Conservation (phyloP, 2,797 vertebrate genomes). For the Orientallactaga sibirica region DNA sequence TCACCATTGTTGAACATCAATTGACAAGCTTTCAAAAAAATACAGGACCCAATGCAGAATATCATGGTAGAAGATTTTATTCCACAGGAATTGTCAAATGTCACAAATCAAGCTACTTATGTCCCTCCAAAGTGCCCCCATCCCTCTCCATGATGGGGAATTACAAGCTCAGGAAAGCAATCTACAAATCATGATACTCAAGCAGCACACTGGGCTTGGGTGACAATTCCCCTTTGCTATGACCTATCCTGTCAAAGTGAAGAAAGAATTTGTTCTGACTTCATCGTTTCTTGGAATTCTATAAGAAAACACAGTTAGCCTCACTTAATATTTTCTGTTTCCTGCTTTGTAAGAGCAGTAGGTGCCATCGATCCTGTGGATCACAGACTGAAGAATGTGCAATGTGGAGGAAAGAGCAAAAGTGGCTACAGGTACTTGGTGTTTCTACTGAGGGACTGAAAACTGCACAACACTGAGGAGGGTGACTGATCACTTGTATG, state of each 20-base stretch:
- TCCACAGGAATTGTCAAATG: not conserved
- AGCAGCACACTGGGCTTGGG: not conserved
- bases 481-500: not conserved
- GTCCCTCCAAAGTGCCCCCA: fast-evolving
- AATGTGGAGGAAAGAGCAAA: not conserved
- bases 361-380: not conserved
- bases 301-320: not conserved
- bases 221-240: not conserved
- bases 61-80: not conserved
- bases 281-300: not conserved
- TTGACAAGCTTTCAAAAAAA: slow-evolving; percentile 4
- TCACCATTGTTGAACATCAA: not conserved
- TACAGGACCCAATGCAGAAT: too few relatives aligned
- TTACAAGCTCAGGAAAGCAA: not conserved
- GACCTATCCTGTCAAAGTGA: not conserved
- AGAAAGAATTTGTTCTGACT: not conserved
- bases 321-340: not conserved
- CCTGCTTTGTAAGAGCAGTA: not conserved
- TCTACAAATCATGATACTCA: not conserved
- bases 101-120: not conserved
- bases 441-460: not conserved
- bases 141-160: not conserved
- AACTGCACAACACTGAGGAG: not conserved
- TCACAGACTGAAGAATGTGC: not conserved
- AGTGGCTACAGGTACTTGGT: not conserved